Percentiles rank a stretch among this genome's conserved stretches.
Evolutionary conservation across 2,888 invertebrate species (phyloP).

Genomic region (Heliothis peltigera): DNA sequence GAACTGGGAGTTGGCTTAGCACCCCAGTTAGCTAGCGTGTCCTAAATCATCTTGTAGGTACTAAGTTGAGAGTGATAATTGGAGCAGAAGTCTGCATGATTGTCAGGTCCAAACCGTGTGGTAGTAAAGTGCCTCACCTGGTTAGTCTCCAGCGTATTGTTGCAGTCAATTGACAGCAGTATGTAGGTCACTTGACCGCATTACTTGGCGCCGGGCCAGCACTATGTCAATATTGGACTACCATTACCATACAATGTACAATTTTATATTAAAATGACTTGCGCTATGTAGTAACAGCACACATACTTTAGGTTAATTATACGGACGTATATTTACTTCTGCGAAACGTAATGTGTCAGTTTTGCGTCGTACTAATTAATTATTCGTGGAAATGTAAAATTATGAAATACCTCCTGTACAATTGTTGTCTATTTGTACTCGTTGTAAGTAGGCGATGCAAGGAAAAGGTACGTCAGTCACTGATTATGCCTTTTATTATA

Average conservation of each 20-base stretch:
- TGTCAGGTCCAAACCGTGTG: slow-evolving; percentile 8
- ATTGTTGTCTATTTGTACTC: neutral
- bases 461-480: neutral
- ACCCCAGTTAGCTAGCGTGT: neutral
- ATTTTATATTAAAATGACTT: slow-evolving; percentile 24
- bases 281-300: neutral
- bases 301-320: neutral
- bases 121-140: slow-evolving; percentile 5
- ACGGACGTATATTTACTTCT: slow-evolving; percentile 1
- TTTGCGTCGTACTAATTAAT: neutral
- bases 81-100: neutral
- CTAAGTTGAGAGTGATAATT: neutral
- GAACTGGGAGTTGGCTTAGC: neutral
- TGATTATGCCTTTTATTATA: too few relatives aligned
- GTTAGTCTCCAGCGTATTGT: slow-evolving; percentile 18
- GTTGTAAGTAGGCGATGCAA: neutral
- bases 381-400: neutral
- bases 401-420: neutral
- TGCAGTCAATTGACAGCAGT: slow-evolving; percentile 21
- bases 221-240: slow-evolving; percentile 24
- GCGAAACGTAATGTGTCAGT: neutral
- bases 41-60: too few relatives aligned
- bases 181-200: slow-evolving; percentile 40
- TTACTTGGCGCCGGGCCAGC: slow-evolving; percentile 38
- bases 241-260: slow-evolving; percentile 33